Evolutionary conservation across 2,797 vertebrate genomes (phyloP), one percentile per base, ranked within the genome.

Genomic region (Aphelocoma californica): DNA sequence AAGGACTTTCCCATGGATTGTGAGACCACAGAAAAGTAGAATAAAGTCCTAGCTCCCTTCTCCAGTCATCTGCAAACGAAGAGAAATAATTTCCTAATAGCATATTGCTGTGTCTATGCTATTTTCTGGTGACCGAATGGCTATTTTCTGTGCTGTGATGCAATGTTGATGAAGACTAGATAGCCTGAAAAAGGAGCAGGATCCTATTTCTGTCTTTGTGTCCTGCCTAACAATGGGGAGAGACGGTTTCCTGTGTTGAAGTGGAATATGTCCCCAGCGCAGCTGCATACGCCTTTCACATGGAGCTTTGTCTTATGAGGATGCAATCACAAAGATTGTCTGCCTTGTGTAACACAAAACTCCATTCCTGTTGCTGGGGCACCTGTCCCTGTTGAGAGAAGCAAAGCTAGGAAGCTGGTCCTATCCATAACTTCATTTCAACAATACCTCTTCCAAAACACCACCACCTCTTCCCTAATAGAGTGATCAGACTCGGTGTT

Each of bases 221-320:
- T 8, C 28, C n/a, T 71, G 31, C 26, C 15, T 71, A 44, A 74
- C 12, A 48, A 28, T 4, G 1, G 5, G 19, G 11, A 69, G 20
- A 62, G 48, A 77, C 40, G 6, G 6, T 28, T 78, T 91, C 17
- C 38, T 61, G n/a, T 45, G 14, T 14, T 60, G 45, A 89, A 53
- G 44, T 5, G 18, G 26, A 66, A 1, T 54, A 53, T 6, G 10
- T 44, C 25, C 21, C 12, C 1, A 3, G 0, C 0, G 0, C 21
- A 53, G 34, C 18, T 81, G 18, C 47, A 79, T 28, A 32, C 21
- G 25, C 6, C 7, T 75, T 31, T 34, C 4, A 4, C 2, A 1
- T 17, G n/a, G 34, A 47, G 20, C 15, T 71, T 32, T 53, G 40
- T 56, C 44, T 75, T 65, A 24, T 0, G 6, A 47, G 9, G 16